phyloP scores from a whole-genome alignment of 2,888 invertebrate species.

The Drepana falcataria region DNA sequence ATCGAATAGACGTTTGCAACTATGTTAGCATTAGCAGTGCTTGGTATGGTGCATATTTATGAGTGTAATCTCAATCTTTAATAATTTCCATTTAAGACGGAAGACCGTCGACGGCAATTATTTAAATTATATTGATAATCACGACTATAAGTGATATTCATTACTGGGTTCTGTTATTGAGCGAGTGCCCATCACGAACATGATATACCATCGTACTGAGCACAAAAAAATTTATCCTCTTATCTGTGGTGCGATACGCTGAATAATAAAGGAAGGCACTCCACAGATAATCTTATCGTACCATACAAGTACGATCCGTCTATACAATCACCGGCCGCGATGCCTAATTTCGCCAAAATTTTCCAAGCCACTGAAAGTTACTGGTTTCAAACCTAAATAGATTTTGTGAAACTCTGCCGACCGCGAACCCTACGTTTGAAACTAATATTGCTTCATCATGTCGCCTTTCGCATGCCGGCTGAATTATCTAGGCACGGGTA shows the following conservation, averaged over 20 bases:
- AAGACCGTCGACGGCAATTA: too few species aligned
- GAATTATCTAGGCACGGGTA: slow-evolving; percentile 28
- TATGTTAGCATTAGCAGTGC: too few species aligned
- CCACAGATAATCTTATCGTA: slow-evolving; percentile 34
- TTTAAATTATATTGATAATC: background rate
- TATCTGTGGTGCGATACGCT: slow-evolving; percentile 44
- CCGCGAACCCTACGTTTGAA: slow-evolving; percentile 20
- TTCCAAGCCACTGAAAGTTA: slow-evolving; percentile 14
- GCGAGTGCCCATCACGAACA: slow-evolving; percentile 8
- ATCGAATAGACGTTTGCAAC: too few species aligned
- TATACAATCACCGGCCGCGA: too few species aligned
- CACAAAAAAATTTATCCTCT: slow-evolving; percentile 40
- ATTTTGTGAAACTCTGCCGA: slow-evolving; percentile 18
- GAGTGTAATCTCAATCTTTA: too few species aligned
- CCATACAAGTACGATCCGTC: slow-evolving; percentile 7
- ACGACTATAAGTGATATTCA: background rate
- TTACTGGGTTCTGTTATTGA: background rate
- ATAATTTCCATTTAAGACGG: too few species aligned
- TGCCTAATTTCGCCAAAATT: slow-evolving; percentile 10
- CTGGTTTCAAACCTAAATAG: slow-evolving; percentile 18
- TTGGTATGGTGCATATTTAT: too few species aligned
- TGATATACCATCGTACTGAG: slow-evolving; percentile 24
- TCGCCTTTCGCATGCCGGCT: slow-evolving; percentile 12
- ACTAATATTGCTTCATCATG: slow-evolving; percentile 10
- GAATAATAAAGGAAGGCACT: slow-evolving; percentile 39